Evolutionary conservation across 35 echinoderm and acorn worm genomes (phyloP).

Genomic region (Lytechinus pictus): DNA sequence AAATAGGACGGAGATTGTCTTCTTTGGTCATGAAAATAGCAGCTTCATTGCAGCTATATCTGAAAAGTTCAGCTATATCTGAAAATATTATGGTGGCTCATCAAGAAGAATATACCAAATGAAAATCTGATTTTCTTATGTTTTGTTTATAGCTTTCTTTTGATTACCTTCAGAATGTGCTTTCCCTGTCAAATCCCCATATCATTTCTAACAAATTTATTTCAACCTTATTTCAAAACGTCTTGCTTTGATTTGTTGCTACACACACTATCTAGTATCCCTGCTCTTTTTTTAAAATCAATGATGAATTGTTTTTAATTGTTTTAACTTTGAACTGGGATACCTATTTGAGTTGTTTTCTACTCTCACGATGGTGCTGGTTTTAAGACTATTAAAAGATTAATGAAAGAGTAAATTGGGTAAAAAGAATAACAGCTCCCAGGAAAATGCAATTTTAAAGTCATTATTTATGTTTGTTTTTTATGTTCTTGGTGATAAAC

Average conservation of each 20-base stretch:
- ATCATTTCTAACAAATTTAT: not conserved
- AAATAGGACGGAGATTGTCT: not conserved
- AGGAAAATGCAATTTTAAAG: not conserved
- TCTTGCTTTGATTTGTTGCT: not conserved
- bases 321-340: not conserved
- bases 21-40: not conserved
- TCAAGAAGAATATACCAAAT: not conserved
- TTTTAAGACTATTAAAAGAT: not conserved
- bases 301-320: not conserved
- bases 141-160: not conserved
- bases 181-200: not conserved
- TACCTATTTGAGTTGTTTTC: not conserved
- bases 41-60: not conserved
- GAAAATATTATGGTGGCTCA: not conserved
- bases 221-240: not conserved
- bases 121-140: not conserved
- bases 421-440: not conserved
- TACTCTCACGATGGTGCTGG: not conserved
- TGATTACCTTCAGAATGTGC: not conserved
- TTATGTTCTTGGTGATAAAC: not conserved
- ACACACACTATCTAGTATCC: not conserved
- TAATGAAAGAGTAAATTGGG: not conserved
- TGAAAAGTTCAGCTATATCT: not conserved
- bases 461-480: not conserved
- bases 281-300: too few relatives aligned